Evolutionary conservation across 2,113 vertebrate genomes (phyloP).

Genomic region (Gymnogyps californianus): DNA sequence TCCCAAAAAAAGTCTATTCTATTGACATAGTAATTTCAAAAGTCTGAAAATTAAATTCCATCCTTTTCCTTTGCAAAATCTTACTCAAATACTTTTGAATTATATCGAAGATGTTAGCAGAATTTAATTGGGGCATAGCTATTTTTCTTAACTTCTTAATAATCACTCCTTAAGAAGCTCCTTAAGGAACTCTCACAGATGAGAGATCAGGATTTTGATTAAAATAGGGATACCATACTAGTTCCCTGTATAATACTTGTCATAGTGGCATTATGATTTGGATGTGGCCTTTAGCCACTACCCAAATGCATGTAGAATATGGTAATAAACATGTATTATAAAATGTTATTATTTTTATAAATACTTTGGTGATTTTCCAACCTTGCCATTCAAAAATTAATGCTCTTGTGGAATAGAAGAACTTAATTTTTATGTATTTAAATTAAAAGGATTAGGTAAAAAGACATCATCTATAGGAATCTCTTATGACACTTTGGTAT

Average conservation of each 20-base stretch:
- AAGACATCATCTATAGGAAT: neutral
- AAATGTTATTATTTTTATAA: neutral
- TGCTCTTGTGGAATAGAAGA: neutral
- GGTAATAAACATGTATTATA: neutral
- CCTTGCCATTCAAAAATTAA: neutral
- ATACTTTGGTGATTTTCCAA: neutral
- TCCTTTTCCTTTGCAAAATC: neutral
- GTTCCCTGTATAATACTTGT: neutral
- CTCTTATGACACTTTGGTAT: neutral
- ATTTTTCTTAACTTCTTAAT: neutral
- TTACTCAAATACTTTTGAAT: neutral
- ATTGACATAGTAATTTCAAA: neutral
- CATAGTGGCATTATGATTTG: neutral
- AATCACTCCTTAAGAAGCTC: neutral
- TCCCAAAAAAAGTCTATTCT: neutral
- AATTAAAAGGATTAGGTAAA: neutral
- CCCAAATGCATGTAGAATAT: neutral
- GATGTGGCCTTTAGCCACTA: neutral
- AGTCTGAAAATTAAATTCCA: neutral
- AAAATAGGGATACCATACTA: neutral
- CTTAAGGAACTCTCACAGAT: neutral
- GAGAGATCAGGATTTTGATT: neutral
- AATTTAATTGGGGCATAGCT: neutral
- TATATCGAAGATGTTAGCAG: neutral
- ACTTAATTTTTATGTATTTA: neutral